Conservation (phyloP, 2,113 vertebrate genomes). For the Melanerpes aurifrons region DNA sequence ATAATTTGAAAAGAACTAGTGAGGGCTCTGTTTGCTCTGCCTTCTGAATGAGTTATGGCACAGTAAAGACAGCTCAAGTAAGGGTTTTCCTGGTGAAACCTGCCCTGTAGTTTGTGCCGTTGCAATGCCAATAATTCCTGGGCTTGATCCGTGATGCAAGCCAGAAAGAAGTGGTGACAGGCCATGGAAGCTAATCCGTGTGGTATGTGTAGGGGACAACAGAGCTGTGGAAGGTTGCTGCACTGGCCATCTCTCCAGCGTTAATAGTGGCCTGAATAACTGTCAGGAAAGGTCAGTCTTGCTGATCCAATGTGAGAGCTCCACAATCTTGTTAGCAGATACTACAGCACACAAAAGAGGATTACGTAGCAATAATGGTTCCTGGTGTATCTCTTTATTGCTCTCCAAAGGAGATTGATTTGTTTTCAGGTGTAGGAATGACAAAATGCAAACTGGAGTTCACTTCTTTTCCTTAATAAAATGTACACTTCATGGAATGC, state of each 20-base stretch:
- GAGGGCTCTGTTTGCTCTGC: background rate
- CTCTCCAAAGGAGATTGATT: background rate
- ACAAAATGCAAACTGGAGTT: background rate
- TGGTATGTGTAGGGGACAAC: background rate
- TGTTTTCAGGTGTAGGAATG: constrained; percentile 24
- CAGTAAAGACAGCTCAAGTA: rapidly evolving
- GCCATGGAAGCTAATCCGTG: background rate
- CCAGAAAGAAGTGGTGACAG: background rate
- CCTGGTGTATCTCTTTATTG: background rate
- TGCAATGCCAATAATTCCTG: background rate
- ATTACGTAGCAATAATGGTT: constrained; percentile 24
- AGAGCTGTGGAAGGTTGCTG: background rate
- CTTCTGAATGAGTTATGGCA: background rate
- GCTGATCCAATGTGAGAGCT: constrained; percentile 56
- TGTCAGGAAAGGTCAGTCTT: constrained; percentile 61
- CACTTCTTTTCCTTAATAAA: background rate
- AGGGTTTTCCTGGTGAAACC: background rate
- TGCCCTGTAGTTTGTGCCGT: background rate
- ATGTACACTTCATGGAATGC: background rate
- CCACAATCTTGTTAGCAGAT: constrained; percentile 41
- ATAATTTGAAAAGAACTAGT: background rate
- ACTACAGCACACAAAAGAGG: constrained; percentile 25
- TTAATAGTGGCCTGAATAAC: background rate
- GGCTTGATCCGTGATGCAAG: background rate
- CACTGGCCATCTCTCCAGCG: background rate